Base-by-base conservation (phyloP, 2,113 vertebrate species). In the Arothron firmamentum region DNA sequence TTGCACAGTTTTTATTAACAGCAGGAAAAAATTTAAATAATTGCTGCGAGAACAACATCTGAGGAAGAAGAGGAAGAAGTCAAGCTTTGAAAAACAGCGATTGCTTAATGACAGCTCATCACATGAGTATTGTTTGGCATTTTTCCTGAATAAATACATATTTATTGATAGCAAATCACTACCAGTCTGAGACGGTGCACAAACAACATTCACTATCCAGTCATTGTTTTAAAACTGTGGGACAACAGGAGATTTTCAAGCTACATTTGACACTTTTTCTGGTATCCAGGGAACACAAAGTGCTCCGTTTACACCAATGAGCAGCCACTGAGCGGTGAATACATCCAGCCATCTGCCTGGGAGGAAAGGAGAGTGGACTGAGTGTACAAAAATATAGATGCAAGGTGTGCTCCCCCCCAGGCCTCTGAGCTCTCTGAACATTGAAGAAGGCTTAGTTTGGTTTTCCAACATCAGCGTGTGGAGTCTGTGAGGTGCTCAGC, bases 221-320 rank as follows among this genome's bases (percentile, higher is more conserved):
- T 38, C 34, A 3, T 38, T 38, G 11, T 38, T 38, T 28, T 28
- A 28, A 6, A 38, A 11, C 10, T 38, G 2, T 6, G 6, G 52
- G 16, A 38, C 43, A 55, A 46, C 52, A 46, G 31, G 2, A 20
- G 3, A 19, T 28, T 7, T 23, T 34, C 6, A 43, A 55, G 42
- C 11, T 3, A 16, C 55, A 21, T 23, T 51, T 47, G 2, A 16
- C 45, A 16, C 7, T 16, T 5, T 2, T n/a, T 56, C 23, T 57
- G 0, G 75, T 81, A 41, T 77, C 83, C 60, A 63, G 71, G 80
- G 56, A 63, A 54, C 78, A 60, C 20, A 18, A 59, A 62, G 60
- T 72, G 74, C 46, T 67, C 10, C 52, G 70, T 60, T 65, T 56
- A 56, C 65, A 57, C 43, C 60, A 12, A 2, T 65, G 73, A 77